Evolutionary conservation across 1,140 invertebrate genomes (phyloP), one percentile per base, ranked within the genome.

Genomic region (Platyscapa corneri): DNA sequence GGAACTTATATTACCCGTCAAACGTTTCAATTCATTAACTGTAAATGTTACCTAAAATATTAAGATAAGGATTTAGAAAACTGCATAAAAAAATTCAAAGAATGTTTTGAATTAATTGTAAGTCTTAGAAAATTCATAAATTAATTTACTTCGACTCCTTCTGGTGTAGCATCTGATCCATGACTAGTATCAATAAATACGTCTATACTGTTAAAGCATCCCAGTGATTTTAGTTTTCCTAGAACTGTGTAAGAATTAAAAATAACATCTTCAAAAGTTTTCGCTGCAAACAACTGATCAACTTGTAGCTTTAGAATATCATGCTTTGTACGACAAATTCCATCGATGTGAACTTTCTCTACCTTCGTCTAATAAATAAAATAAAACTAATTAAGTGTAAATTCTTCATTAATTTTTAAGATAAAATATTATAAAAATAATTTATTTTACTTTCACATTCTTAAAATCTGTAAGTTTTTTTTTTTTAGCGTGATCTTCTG

Each of bases 121-220:
- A 53, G 16, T 53, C 2, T 60, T 60, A 60, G 23, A 60, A 27
- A 60, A 60, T 27, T 5, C 27, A 37, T 56, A 76, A 76, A 32
- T 46, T 42, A 85, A 76, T 70, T 87, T 86, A 96, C 96, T 94
- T 98, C 97, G 85, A 98, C 95, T 53, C 97, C 97, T 91, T 97
- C 95, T 30, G 95, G 94, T 34, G 95, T 95, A 20, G 96, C 94
- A 87, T 94, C 94, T 16, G 95, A 94, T 32, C 96, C 96, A 90
- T 95, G 94, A 87, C 96, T 96, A n/a, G 97, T 97, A 90, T 98
- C 97, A 86, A 99, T 97, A 86, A 94, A 95, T 49, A 98, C 95
- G 23, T 95, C 95, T 82, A 98, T 95, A 88, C 96, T 96, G 88
- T 95, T 96, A 91, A 98, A 98, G 90, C 97, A 97, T 42, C 97